These are phyloP conservation scores for Morone saxatilis DNA, from an alignment of 2,113 vertebrate genomes.

Conservation along the genomic window DNA sequence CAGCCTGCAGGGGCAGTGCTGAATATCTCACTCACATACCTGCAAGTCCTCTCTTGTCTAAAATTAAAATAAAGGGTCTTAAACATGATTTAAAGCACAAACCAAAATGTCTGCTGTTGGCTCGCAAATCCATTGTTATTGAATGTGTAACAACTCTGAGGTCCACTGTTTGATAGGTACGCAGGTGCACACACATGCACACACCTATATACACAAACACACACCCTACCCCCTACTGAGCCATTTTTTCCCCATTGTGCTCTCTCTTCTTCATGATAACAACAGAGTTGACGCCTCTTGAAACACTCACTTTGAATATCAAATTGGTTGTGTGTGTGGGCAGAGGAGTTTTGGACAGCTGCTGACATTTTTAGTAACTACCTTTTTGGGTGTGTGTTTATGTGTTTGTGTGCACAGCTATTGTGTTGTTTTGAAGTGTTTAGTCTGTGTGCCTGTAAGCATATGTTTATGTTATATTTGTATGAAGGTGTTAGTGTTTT, in stretches of 20 bases:
- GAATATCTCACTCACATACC: not conserved
- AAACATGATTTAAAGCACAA: not conserved
- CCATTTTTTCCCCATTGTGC: conserved; percentile 80
- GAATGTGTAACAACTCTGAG: not conserved
- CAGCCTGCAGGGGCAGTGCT: not conserved
- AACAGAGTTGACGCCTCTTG: conserved; percentile 68
- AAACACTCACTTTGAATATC: conserved; percentile 79
- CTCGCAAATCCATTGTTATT: no score
- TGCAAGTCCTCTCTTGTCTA: not conserved
- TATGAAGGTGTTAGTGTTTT: conserved; percentile 13
- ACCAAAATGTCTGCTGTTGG: not conserved
- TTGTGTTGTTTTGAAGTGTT: conserved; percentile 1
- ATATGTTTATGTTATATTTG: not conserved
- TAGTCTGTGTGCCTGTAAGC: conserved; percentile 6
- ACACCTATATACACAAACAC: conserved; percentile 50
- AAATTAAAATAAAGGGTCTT: no score
- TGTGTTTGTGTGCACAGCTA: not conserved
- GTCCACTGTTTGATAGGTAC: not conserved
- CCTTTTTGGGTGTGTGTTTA: conserved; percentile 20
- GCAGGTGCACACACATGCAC: conserved; percentile 7
- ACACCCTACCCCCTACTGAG: conserved; percentile 77
- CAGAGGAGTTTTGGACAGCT: conserved; percentile 39
- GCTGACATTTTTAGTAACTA: conserved; percentile 65
- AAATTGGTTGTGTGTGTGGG: conserved; percentile 54
- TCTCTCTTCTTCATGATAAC: conserved; percentile 60